phyloP scores from a whole-genome alignment of 2,113 vertebrate species.

The Mobula hypostoma region DNA sequence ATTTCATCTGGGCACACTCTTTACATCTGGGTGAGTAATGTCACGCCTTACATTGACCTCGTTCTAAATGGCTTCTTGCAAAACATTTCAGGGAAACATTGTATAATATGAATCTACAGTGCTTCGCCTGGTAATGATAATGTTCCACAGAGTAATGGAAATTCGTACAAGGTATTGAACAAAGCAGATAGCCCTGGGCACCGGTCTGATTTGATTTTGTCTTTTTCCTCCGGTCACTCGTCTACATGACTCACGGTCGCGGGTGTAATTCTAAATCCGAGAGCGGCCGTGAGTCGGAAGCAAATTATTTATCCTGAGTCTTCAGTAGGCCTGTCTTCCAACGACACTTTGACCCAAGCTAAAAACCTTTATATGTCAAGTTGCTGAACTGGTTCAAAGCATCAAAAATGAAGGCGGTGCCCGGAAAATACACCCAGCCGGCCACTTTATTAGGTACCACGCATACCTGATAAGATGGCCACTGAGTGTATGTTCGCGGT shows the following conservation, averaged over 20 bases:
- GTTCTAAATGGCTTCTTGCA: conserved; percentile 15
- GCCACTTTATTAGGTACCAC: too few species aligned
- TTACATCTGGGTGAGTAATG: conserved; percentile 26
- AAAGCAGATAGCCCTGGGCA: background rate
- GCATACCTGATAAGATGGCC: too few species aligned
- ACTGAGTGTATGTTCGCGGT: too few species aligned
- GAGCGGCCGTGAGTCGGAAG: background rate
- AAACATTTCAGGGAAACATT: conserved; percentile 17
- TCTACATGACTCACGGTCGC: background rate
- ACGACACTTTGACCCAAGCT: background rate
- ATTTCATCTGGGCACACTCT: background rate
- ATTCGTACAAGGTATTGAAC: conserved; percentile 24
- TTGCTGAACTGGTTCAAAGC: background rate
- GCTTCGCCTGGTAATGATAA: conserved; percentile 29
- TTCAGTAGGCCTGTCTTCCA: background rate
- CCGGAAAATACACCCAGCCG: too few species aligned
- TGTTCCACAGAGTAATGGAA: conserved; percentile 15
- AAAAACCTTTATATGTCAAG: background rate
- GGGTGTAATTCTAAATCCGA: background rate
- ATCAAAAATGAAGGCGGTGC: background rate
- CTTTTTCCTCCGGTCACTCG: background rate
- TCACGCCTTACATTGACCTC: background rate
- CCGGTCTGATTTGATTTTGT: background rate
- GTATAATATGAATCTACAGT: background rate
- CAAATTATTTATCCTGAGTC: conserved; percentile 12